Percentiles rank a stretch among this genome's conserved stretches.
phyloP scores from a whole-genome alignment of 2,797 vertebrate genomes.

The Austrolebias charrua region DNA sequence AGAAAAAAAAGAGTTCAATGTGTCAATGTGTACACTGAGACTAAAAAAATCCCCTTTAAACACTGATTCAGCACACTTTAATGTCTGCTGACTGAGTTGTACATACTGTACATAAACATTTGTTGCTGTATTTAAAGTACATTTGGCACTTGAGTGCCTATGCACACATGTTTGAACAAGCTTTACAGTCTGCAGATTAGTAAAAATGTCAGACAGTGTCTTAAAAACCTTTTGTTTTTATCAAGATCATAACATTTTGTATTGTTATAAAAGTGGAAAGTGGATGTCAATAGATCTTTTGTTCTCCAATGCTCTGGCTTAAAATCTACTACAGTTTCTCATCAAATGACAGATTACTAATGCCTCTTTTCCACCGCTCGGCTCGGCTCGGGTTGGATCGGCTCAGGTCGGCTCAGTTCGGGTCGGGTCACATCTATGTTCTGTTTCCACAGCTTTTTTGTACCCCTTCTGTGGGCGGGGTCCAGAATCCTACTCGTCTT shows the following conservation, averaged over 20 bases:
- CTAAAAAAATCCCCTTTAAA: not conserved
- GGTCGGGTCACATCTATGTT: too few species aligned
- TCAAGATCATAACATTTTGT: not conserved
- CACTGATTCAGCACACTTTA: not conserved
- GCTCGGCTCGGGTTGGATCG: too few species aligned
- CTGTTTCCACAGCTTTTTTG: too few species aligned
- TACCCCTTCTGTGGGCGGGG: too few species aligned
- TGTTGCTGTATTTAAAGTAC: too few species aligned
- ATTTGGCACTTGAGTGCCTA: too few species aligned
- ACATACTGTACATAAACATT: not conserved
- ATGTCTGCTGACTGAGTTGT: not conserved
- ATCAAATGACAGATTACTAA: constrained; percentile 19
- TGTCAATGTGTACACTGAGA: not conserved
- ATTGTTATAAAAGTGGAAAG: not conserved
- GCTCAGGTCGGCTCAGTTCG: too few species aligned
- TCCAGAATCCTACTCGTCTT: too few species aligned
- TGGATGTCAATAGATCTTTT: not conserved
- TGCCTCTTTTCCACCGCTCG: too few species aligned
- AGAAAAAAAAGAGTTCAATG: not conserved
- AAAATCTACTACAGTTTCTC: constrained; percentile 13
- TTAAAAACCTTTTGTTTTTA: not conserved
- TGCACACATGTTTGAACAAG: not conserved
- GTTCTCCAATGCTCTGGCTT: constrained; percentile 2
- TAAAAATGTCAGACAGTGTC: too few species aligned
- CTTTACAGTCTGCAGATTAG: too few species aligned